phyloP scores from a whole-genome alignment of 1,140 invertebrate species.

The Cyrtorhinus lividipennis region DNA sequence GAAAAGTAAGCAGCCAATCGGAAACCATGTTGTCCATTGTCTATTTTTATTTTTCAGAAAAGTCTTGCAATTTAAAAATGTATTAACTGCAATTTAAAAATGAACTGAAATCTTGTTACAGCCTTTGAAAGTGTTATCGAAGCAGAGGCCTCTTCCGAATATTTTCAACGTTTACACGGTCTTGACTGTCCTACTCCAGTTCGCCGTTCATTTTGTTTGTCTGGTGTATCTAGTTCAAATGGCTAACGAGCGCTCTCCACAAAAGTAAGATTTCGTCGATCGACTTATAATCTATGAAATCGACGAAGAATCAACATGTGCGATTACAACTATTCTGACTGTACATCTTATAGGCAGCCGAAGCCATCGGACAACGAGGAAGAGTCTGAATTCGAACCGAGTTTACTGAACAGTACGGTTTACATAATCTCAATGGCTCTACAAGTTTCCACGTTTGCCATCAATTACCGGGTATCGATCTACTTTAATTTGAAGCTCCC shows the following conservation, averaged over 20 bases:
- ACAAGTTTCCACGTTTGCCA: conserved; percentile 95
- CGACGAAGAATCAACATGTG: too few species aligned
- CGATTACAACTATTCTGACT: too few species aligned
- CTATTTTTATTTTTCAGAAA: too few species aligned
- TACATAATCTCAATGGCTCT: conserved; percentile 96
- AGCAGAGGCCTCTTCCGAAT: conserved; percentile 88
- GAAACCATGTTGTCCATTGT: too few species aligned
- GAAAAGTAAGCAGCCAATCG: too few species aligned
- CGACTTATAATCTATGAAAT: conserved; percentile 23
- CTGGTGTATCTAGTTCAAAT: conserved; percentile 79
- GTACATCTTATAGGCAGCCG: background rate
- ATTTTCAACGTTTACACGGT: conserved; percentile 99
- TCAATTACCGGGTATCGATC: conserved; percentile 83
- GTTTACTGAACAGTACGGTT: conserved; percentile 91
- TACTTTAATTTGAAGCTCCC: background rate
- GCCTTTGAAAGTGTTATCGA: conserved; percentile 82
- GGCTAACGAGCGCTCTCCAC: conserved; percentile 49
- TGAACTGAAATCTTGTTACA: too few species aligned
- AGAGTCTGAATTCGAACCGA: conserved; percentile 79
- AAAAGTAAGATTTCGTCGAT: too few species aligned
- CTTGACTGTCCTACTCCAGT: conserved; percentile 87
- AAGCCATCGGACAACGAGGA: conserved; percentile 36
- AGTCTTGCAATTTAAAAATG: too few species aligned
- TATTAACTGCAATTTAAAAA: too few species aligned
- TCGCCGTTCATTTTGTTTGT: conserved; percentile 85